Base-by-base conservation (phyloP, 30 jellyfish, hydroid and myxozoan species). In the Rhopilema esculentum region DNA sequence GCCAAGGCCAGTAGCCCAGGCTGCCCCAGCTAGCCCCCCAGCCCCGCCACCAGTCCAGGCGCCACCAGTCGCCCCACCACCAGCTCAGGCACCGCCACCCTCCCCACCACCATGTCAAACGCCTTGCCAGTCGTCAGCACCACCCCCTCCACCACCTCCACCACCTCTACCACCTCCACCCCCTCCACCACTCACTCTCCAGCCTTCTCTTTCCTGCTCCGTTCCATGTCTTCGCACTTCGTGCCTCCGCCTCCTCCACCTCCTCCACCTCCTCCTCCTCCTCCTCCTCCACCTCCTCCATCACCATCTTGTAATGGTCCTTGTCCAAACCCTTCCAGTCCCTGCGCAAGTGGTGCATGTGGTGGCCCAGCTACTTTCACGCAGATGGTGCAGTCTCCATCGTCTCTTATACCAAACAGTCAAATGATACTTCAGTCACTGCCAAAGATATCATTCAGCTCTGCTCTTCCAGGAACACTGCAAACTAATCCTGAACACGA, bases 181-280 rank as follows among this genome's bases (percentile, higher is more conserved):
- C 21, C 89, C 89, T 4, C 80, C 57, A 12, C 80, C 80, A 22
- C 80, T 52, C 0, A 49, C 89, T 24, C 89, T 80, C 33, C 89
- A 80, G n/a, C 89, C 89, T 0, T 70, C 89, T 1, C 89, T 80
- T 27, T 77, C 88, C 19, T 77, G 77, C 2, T 62, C 88, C 16
- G 27, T 31, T 6, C 84, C 84, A 48, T 40, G 72, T 75, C 86
- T 12, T 40, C 30, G 27, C 26, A 24, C 30, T 20, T 24, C 67
- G 30, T 24, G 25, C 57, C 57, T 40, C 57, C 57, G 12, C 57
- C 57, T 2, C 57, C 57, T 6, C 57, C 57, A 12, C 57, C 57
- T 40, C 57, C 57, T 12, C 92, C 92, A 24, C 92, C 92, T 51
- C 85, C 85, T 30, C 85, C 91, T n/a, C 91, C 84, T n/a, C 92